Base-by-base conservation (phyloP, 1,140 invertebrate species). In the Drosophila sechellia region DNA sequence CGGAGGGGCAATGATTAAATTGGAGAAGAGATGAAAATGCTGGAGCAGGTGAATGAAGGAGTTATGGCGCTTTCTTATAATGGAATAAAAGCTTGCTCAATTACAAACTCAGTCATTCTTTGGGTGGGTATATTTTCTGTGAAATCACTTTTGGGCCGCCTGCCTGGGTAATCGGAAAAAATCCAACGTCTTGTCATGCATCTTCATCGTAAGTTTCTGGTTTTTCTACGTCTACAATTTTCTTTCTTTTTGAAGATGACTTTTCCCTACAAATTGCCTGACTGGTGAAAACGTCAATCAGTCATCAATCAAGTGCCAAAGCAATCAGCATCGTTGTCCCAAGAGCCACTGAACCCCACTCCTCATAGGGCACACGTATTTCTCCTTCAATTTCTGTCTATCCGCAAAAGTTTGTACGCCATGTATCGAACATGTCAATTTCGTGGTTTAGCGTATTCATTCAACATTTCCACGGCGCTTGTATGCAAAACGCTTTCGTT, bases 231-330 rank as follows among this genome's bases (percentile, higher is more conserved):
- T 12, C 34, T 22, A 27, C 70, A 56, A 46, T 76, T 80, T 80
- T 81, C 53, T 48, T 65, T 50, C 17, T 34, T 45, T 40, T 5
- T 27, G 15, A 61, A 68, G 61, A 75, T 61, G 57, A 37, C 35
- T 74, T 83, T 85, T 85, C 81, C 71, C 58, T 55, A 46, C 52
- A 57, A 46, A 58, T 60, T 58, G 59, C 53, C 81, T 60, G 43
- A 50, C 69, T 79, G 83, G 83, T 79, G 79, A 86, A 86, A 86
- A 81, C 83, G 69, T 81, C 83, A 87, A 86, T 87, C 83, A 87
- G 79, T 87, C 79, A 87, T 75, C 81, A 81, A 83, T 83, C 84
- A 83, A 87, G 49, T 69, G 55, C 52, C 65, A 45, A 59, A 42
- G 56, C 39, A 56, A 52, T 46, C 79, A 84, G 55, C 68, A 60